Percentiles rank a stretch among this genome's conserved stretches.
These are phyloP conservation scores for Clepsis dumicolana DNA, from an alignment of 2,888 invertebrate genomes.

Conservation along the genomic window DNA sequence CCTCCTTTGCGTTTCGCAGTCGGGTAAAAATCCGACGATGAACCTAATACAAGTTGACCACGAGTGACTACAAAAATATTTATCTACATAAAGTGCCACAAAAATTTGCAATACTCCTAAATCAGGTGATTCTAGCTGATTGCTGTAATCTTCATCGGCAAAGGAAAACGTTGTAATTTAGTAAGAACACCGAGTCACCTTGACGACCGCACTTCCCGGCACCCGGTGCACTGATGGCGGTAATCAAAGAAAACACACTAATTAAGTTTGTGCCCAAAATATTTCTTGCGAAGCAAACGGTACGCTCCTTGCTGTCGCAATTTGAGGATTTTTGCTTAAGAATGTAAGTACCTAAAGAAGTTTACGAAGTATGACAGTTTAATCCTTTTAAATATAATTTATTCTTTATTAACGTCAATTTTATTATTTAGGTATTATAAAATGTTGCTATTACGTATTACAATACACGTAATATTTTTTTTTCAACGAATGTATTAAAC, in stretches of 20 bases:
- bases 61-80: too few relatives aligned
- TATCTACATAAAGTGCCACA: neutral
- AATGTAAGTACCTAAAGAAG: neutral
- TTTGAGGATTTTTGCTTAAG: neutral
- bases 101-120: neutral
- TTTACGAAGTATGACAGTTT: neutral
- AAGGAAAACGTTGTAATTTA: conserved; percentile 77
- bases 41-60: too few relatives aligned
- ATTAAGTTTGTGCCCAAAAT: conserved; percentile 78
- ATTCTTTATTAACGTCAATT: too few relatives aligned
- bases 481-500: too few relatives aligned
- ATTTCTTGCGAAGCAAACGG: conserved; percentile 57
- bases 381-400: neutral
- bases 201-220: conserved; percentile 66
- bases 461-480: too few relatives aligned
- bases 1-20: too few relatives aligned
- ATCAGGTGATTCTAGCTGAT: conserved; percentile 19
- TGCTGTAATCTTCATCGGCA: conserved; percentile 57
- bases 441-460: too few relatives aligned
- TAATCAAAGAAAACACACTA: conserved; percentile 85
- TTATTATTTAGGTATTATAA: too few relatives aligned
- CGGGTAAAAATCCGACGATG: too few relatives aligned
- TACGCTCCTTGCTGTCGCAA: conserved; percentile 26
- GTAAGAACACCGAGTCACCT: conserved; percentile 74
- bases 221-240: conserved; percentile 82